Conservation (phyloP, 2,797 vertebrate species). For the Enteromius thamalakanensis region DNA sequence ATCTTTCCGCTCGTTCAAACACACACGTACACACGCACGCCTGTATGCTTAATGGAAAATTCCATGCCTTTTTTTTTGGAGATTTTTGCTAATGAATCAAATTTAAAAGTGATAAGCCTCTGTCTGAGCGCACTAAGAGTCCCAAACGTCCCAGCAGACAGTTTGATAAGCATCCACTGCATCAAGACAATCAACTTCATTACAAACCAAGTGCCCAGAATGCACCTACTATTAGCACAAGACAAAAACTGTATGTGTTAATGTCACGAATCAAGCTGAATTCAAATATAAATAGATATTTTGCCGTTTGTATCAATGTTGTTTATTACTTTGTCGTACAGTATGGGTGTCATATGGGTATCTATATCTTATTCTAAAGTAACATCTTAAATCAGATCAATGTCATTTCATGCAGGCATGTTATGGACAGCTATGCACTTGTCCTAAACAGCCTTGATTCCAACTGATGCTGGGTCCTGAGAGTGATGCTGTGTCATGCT, state of each 20-base stretch:
- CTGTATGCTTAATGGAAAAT: conserved; percentile 1
- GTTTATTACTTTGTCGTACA: neutral
- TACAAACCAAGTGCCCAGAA: neutral
- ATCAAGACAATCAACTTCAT: conserved; percentile 11
- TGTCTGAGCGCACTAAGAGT: neutral
- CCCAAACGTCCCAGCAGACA: neutral
- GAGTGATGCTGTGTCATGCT: conserved; percentile 65
- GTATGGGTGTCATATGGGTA: neutral
- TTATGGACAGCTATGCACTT: conserved; percentile 40
- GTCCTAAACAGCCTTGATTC: conserved; percentile 35
- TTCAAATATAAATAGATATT: neutral
- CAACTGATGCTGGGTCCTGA: conserved; percentile 52
- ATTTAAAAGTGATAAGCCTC: neutral
- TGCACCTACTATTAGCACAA: neutral
- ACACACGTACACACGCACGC: neutral
- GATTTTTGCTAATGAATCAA: neutral
- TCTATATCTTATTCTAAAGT: conserved; percentile 1
- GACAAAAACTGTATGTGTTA: neutral
- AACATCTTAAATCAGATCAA: conserved; percentile 8
- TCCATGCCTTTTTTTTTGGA: conserved; percentile 3
- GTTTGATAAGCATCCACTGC: conserved; percentile 4
- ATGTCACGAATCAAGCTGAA: neutral
- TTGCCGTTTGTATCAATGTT: neutral
- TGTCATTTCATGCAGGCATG: conserved; percentile 50
- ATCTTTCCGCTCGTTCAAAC: conserved; percentile 31